phyloP scores from a whole-genome alignment of 2,888 invertebrate genomes.

The Nasonovia ribisnigri region DNA sequence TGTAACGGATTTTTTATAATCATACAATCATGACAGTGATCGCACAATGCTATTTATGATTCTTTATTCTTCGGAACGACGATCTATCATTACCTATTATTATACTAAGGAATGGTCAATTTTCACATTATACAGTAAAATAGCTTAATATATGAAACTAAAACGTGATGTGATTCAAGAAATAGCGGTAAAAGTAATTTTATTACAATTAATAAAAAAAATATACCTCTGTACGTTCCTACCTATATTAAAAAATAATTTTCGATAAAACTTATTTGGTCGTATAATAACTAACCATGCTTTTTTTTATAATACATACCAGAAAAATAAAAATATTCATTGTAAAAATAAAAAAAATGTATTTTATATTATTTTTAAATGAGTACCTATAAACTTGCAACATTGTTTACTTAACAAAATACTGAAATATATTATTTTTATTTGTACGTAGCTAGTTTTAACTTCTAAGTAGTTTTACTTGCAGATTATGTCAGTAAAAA shows the following conservation, averaged over 20 bases:
- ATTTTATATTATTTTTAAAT: background rate
- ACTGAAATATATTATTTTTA: background rate
- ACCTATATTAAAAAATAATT: background rate
- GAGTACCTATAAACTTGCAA: background rate
- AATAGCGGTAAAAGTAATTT: conserved; percentile 31
- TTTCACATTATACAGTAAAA: conserved; percentile 1
- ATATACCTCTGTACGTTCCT: background rate
- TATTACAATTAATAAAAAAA: conserved; percentile 18
- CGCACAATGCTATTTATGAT: background rate
- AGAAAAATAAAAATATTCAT: background rate
- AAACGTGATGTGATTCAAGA: background rate
- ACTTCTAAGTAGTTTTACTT: background rate
- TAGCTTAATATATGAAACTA: background rate
- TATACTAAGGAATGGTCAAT: conserved; percentile 16
- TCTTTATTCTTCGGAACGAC: background rate
- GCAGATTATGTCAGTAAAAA: background rate
- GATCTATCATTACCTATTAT: background rate
- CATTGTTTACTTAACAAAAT: background rate
- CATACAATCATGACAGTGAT: background rate
- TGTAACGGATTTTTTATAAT: background rate
- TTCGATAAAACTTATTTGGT: background rate
- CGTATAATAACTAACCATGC: background rate
- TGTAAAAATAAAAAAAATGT: background rate
- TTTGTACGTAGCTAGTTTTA: background rate
- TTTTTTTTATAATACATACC: background rate